Evolutionary conservation across 2,888 invertebrate species (phyloP).

Genomic region (Syritta pipiens): DNA sequence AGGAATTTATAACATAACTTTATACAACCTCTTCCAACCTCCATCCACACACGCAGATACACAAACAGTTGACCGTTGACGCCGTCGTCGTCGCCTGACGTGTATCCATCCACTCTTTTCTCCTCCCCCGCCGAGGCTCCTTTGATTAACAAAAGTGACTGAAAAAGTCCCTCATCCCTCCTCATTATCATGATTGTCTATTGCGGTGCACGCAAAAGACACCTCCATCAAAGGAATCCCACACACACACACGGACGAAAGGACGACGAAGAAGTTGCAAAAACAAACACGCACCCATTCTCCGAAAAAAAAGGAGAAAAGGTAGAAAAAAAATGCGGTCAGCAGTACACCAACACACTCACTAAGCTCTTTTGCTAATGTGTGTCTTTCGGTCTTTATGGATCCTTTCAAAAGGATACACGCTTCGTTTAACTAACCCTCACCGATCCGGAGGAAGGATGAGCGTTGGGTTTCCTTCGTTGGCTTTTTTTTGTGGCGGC

Average conservation of each 20-base stretch:
- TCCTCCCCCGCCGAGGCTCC: constrained; percentile 8
- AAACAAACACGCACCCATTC: constrained; percentile 54
- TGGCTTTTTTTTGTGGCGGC: constrained; percentile 26
- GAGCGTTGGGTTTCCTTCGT: constrained; percentile 8
- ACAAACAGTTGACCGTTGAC: constrained; percentile 6
- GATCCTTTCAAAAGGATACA: constrained; percentile 42
- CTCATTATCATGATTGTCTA: constrained; percentile 52
- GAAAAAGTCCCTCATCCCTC: constrained; percentile 46
- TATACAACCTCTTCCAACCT: no score
- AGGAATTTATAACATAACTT: constrained; percentile 20
- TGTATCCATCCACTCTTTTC: constrained; percentile 36
- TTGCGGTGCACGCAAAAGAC: constrained; percentile 59
- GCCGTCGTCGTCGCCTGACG: constrained; percentile 16
- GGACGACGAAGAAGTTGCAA: constrained; percentile 10
- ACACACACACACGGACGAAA: constrained; percentile 9
- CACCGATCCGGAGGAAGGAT: constrained; percentile 9
- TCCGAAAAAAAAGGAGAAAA: not conserved
- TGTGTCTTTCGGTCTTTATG: not conserved
- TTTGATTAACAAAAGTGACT: constrained; percentile 67
- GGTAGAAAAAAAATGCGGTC: constrained; percentile 56
- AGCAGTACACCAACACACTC: constrained; percentile 16
- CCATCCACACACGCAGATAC: not conserved
- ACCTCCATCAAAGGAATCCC: constrained; percentile 49
- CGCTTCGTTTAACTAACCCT: constrained; percentile 64
- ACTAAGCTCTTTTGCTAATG: not conserved